Evolutionary conservation across 1,140 invertebrate species (phyloP), one percentile per base, ranked within the genome.

Genomic region (Drosophila repletoides): DNA sequence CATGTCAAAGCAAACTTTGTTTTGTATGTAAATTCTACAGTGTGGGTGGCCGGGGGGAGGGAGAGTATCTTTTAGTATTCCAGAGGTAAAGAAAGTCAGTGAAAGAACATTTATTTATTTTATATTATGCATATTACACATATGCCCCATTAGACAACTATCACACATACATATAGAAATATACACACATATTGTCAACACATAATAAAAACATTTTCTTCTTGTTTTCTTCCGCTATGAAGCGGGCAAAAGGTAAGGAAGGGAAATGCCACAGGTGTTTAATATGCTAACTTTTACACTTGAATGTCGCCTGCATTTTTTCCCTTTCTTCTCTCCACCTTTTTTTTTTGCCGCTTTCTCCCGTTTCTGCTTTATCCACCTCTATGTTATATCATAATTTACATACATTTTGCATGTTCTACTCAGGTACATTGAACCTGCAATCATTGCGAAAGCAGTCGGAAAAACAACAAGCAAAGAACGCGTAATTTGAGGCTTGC

Each of bases 321-420:
- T 55, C 33, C 15, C 38, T 12, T 34, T 24, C 21, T 12, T 19
- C 53, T 36, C 21, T 3, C 36, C 29, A 5, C 34, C n/a, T 22
- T 5, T 29, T 26, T 21, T 9, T 7, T 3, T n/a, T 5, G 3
- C 5, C 33, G 4, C 40, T 36, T 10, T 5, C 41, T 45, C 2
- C 29, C 49, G 40, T 17, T 43, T n/a, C n/a, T n/a, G n/a, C 34
- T 52, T 40, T 53, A 43, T 65, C 24, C 40, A 15, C 51, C 24
- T 31, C 38, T 68, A 65, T 68, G 61, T 75, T 86, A 72, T 84
- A 61, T 59, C 66, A 79, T 86, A 79, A 84, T 84, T 84, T 84
- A 75, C 80, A 86, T 84, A 86, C 71, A 86, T 86, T 86, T 79
- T 84, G 80, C 71, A 84, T 84, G 79, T 72, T 84, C 48, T 70